Conservation (phyloP, 2,113 vertebrate species). For the Hemicordylus capensis region DNA sequence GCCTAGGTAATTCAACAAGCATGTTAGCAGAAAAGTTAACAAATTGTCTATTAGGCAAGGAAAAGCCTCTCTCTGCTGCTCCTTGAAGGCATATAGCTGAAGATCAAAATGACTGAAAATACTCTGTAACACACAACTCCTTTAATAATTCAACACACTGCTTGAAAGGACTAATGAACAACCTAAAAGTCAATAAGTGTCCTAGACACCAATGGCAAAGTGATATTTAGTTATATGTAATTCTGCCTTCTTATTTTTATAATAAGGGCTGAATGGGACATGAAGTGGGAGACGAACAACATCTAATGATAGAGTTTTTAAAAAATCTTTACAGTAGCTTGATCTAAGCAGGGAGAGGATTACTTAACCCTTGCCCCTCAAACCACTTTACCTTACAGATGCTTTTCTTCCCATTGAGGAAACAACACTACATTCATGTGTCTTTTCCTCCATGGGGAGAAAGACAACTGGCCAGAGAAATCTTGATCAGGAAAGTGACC, state of each 20-base stretch:
- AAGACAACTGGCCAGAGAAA: too few relatives aligned
- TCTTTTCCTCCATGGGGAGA: too few relatives aligned
- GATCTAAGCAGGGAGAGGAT: background rate
- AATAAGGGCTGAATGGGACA: background rate
- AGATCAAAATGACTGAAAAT: background rate
- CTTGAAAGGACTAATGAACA: background rate
- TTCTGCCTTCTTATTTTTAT: background rate
- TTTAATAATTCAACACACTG: background rate
- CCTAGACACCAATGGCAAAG: constrained; percentile 12
- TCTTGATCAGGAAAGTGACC: too few relatives aligned
- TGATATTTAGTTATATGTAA: background rate
- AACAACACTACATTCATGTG: too few relatives aligned
- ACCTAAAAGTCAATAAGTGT: background rate
- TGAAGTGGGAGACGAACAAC: background rate
- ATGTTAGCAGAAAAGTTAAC: constrained; percentile 49
- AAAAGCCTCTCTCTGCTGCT: constrained; percentile 20
- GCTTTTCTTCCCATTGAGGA: too few relatives aligned
- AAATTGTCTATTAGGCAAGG: background rate
- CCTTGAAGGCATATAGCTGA: constrained; percentile 1
- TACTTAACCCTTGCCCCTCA: background rate
- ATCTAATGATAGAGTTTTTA: background rate
- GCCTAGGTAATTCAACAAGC: constrained; percentile 46
- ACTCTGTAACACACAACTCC: background rate
- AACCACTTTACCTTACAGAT: background rate
- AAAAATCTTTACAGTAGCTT: background rate